Conservation (phyloP, 2,113 vertebrate species). For the Neolamprologus kungweensis region DNA sequence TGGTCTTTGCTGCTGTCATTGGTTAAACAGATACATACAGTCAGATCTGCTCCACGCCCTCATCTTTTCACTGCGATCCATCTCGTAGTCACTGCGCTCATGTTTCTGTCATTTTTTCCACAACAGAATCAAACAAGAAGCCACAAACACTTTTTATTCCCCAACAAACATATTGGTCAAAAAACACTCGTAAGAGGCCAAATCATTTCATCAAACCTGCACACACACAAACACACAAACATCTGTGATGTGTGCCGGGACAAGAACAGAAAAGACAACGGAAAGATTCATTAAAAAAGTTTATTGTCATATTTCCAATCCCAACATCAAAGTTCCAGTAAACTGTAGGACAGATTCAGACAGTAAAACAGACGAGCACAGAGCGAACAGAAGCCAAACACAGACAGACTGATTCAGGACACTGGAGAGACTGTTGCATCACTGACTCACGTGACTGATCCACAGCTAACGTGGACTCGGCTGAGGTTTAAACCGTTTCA, state of each 20-base stretch:
- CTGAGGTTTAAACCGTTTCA: not conserved
- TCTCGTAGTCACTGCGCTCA: not conserved
- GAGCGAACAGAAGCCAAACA: not conserved
- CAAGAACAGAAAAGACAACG: too few species aligned
- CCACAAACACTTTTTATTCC: not conserved
- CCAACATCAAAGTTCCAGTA: not conserved
- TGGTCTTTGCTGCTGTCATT: not conserved
- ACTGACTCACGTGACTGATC: not conserved
- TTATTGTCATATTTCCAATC: slow-evolving; percentile 3
- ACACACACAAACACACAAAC: too few species aligned
- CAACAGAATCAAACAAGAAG: not conserved
- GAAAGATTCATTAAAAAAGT: not conserved
- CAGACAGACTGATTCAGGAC: not conserved
- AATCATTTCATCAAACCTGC: too few species aligned
- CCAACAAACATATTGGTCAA: not conserved
- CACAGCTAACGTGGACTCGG: not conserved
- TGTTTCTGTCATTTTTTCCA: not conserved
- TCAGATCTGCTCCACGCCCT: not conserved
- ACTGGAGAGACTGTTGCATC: not conserved
- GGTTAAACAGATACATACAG: not conserved
- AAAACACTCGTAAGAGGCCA: too few species aligned
- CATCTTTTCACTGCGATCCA: not conserved
- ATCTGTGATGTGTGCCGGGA: too few species aligned
- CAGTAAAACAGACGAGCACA: not conserved
- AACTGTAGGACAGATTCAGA: not conserved